Conservation (phyloP, 2,888 invertebrate genomes). For the Ypsolopha sequella region DNA sequence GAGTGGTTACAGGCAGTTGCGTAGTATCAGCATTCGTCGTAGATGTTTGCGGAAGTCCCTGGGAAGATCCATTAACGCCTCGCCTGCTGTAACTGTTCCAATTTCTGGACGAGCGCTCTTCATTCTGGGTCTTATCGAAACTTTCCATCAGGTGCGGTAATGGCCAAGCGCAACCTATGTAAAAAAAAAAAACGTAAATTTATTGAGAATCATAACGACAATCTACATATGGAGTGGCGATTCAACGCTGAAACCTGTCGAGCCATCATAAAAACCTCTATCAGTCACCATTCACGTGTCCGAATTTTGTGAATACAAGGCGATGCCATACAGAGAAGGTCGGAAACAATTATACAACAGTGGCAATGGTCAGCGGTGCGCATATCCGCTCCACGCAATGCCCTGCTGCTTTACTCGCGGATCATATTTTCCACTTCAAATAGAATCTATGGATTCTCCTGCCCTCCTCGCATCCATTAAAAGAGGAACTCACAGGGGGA, state of each 20-base stretch:
- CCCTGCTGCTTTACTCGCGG: constrained; percentile 49
- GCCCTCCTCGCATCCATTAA: background rate
- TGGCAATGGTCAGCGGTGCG: constrained; percentile 64
- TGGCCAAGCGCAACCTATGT: no score
- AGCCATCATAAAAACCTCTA: constrained; percentile 32
- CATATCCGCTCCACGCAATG: constrained; percentile 50
- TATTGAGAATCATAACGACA: constrained; percentile 6
- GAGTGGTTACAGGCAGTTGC: no score
- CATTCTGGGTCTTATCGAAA: no score
- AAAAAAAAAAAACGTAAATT: background rate
- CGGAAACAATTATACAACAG: constrained; percentile 68
- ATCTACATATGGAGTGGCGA: constrained; percentile 8
- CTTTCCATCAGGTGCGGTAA: no score
- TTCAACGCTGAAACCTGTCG: constrained; percentile 21
- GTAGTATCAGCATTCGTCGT: no score
- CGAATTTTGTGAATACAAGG: constrained; percentile 57
- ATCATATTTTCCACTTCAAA: constrained; percentile 26
- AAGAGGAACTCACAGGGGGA: background rate
- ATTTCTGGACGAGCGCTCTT: no score
- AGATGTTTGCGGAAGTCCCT: no score
- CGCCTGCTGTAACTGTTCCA: no score
- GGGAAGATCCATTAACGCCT: no score
- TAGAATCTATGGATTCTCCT: background rate
- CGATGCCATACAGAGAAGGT: constrained; percentile 57
- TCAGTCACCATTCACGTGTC: constrained; percentile 47